Base-by-base conservation (phyloP, 2,797 vertebrate species). In the Odontamblyopus lacepedii region DNA sequence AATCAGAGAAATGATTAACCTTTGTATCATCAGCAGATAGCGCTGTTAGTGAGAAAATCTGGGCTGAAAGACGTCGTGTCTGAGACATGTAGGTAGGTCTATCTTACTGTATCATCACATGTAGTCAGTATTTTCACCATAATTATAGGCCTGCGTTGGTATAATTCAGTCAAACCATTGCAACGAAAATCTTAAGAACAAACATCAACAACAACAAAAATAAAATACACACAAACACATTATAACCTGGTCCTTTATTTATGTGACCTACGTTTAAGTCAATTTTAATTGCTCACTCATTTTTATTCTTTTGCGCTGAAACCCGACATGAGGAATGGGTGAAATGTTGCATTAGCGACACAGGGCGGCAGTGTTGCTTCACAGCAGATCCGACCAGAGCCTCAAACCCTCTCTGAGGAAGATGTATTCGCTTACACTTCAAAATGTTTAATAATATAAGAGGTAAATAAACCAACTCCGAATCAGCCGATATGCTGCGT, bases 301-400 rank as follows among this genome's bases (percentile, higher is more conserved):
- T 38, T 35, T 38, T 38, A 38, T 38, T 38, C 35, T 38, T 1
- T 38, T 38, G 35, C 35, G 35, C 35, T 38, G 35, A 38, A 38
- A 9, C 7, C 35, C 9, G 7, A 35, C 1, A 27, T 6, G 4
- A 16, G 9, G 2, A 5, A 30, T 18, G 9, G 27, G 35, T 63
- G 30, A 63, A 63, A 41, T 19, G 23, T 50, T 48, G 23, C 23
- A 48, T 8, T 48, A 13, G 4, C 32, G 26, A 51, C 87, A 61
- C 4, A 0, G 50, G 80, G 64, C 41, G 85, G 29, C 56, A 50
- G 66, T 80, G 60, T 50, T 72, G 48, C 8, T 12, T 53, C 6
- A 62, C 26, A 44, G 9, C 44, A 15, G 44, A 15, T 48, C 44
- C 44, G n/a, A 38, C 9, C 44, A 48, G 44, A 48, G 15, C 44